phyloP scores from a whole-genome alignment of 1,140 invertebrate genomes.

The Drosophila pallidifrons region DNA sequence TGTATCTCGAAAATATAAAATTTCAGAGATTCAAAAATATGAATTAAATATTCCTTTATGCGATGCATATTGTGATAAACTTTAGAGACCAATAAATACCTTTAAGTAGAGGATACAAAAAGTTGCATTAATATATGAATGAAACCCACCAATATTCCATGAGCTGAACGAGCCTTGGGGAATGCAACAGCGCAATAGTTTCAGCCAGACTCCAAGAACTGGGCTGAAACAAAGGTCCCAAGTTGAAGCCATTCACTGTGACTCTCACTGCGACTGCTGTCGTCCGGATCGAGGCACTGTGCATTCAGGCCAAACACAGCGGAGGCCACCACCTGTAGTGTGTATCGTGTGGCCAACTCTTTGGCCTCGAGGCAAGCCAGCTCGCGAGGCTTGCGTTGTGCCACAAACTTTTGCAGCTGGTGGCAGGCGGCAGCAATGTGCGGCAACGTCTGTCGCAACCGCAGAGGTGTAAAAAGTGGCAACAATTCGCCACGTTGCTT shows the following conservation, averaged over 20 bases:
- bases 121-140: not conserved
- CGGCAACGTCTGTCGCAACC: conserved; percentile 46
- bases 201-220: conserved; percentile 56
- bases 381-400: not conserved
- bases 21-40: too few relatives aligned
- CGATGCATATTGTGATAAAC: too few relatives aligned
- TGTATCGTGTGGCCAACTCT: conserved; percentile 54
- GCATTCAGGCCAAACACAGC: conserved; percentile 61
- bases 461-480: conserved; percentile 62
- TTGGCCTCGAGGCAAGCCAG: conserved; percentile 47
- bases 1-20: too few relatives aligned
- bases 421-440: conserved; percentile 45
- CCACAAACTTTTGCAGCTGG: conserved; percentile 30
- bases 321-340: conserved; percentile 67
- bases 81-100: not conserved
- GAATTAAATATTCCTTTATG: too few relatives aligned
- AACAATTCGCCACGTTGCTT: conserved; percentile 53
- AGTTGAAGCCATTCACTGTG: conserved; percentile 43
- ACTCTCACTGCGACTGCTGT: not conserved
- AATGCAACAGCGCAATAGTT: conserved; percentile 64
- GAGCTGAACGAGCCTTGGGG: conserved; percentile 37
- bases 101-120: not conserved
- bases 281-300: conserved; percentile 20
- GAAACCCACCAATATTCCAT: conserved; percentile 54
- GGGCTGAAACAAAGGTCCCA: conserved; percentile 57